phyloP scores from a whole-genome alignment of 2,113 vertebrate genomes.

The Nipponia nippon region DNA sequence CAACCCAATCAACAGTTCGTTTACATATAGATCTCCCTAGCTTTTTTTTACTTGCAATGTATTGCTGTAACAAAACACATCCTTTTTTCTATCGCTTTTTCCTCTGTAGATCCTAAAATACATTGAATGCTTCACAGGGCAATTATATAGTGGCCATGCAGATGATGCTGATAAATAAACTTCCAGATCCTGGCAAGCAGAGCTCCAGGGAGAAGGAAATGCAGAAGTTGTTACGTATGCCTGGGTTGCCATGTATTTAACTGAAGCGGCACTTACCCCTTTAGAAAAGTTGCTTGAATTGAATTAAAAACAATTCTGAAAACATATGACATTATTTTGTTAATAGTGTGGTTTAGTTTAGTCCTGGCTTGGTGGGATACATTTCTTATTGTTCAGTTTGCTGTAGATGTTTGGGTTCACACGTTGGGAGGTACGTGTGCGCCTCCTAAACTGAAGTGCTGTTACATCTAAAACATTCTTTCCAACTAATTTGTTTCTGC shows the following conservation, averaged over 20 bases:
- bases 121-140: slow-evolving; percentile 85
- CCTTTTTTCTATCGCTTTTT: not conserved
- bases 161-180: slow-evolving; percentile 89
- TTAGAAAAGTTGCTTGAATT: not conserved
- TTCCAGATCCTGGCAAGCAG: slow-evolving; percentile 71
- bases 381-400: not conserved
- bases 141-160: slow-evolving; percentile 76
- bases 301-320: not conserved
- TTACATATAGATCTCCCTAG: not conserved
- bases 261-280: not conserved
- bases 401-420: not conserved
- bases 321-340: not conserved
- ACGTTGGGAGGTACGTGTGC: fast-evolving
- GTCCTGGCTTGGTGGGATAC: not conserved
- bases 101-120: slow-evolving; percentile 73
- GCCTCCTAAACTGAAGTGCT: not conserved
- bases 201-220: not conserved
- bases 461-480: not conserved
- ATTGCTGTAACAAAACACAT: not conserved
- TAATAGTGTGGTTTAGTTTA: not conserved
- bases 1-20: not conserved
- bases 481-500: not conserved
- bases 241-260: not conserved
- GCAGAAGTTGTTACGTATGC: not conserved
- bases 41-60: not conserved